Base-by-base conservation (phyloP, 2,113 vertebrate genomes). In the Haliaeetus leucogaster region DNA sequence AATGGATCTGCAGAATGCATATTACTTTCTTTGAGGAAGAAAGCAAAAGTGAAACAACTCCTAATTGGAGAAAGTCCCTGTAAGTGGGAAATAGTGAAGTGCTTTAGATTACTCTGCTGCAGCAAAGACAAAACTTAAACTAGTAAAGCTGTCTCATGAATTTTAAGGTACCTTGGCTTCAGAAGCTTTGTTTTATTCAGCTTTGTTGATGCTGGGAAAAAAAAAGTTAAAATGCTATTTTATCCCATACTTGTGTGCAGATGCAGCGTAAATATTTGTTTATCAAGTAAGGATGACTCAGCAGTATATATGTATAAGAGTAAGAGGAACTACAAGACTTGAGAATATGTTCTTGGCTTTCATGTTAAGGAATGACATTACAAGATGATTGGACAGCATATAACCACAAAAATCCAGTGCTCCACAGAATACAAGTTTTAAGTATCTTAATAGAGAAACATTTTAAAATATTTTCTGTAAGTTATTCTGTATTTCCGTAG, bases 221-320 rank as follows among this genome's bases (percentile, higher is more conserved):
- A 45, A 70, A 30, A 22, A 30, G n/a, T 48, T 53, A 16, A 45
- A 50, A 42, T 16, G 7, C 77, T 90, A 19, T 19, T 82, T 70
- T 80, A n/a, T 83, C 13, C 9, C 34, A 36, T 74, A 29, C 29
- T 50, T 71, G 17, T 30, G 11, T 59, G 45, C 25, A 65, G 38
- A 38, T 74, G 30, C 58, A 73, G 34, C 2, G 0, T 81, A 78
- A 91, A n/a, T 70, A 77, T 18, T 87, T 93, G 27, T 80, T 82
- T 94, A 27, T 53, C 40, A 52, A 78, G 76, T 82, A 86, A 91
- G 78, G 59, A 94, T 97, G 97, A 97, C 90, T 97, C 94, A 93
- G 94, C 96, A 94, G 16, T 58, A 50, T 92, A 85, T 80, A 19
- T 68, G 22, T 62, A 67, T 74, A 48, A 36, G 56, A 61, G 26